Base-by-base conservation (phyloP, 2,888 invertebrate genomes). In the Pycnomerus fuliginosus region DNA sequence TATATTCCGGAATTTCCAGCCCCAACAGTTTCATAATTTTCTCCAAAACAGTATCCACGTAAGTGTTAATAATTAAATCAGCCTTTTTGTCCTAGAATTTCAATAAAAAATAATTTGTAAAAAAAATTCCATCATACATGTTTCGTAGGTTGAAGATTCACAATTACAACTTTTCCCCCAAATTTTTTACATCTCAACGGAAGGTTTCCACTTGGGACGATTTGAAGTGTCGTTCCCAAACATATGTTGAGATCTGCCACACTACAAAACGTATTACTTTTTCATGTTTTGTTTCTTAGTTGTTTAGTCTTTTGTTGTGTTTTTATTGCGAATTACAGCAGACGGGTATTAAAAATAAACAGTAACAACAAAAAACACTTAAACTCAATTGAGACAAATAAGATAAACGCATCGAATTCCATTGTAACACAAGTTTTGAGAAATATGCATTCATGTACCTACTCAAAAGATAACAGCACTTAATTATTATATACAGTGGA, bases 61-160 rank as follows among this genome's bases (percentile, higher is more conserved):
- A 95, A 10, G 87, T 82, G 63, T 92, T 86, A 53, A 97, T 92
- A 31, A 89, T 78, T 44, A 97, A 72, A 70, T 94, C 88, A 14
- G 94, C 90, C 74, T 92, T 90, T 66, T 89, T 89, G 66, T 96
- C 93, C 90, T 91, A 65, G 27, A 78, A 78, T 38, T n/a, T n/a
- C n/a, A 15, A 22, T 28, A 41, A 43, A 38, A 41, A 28, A 13
- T 25, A 44, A 22, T 39, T 22, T 10, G 11, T 15, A 15, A 32
- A 27, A 10, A 10, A 15, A 20, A 20, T 20, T 20, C 20, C 20
- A 4, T 20, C 81, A 79, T 76, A 92, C 94, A 75, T 95, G 92
- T 78, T 97, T 96, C 2, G 98, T 99, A n/a, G 90, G 87, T 70
- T 99, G 99, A 37, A 99, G 76, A 75, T 99, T 99, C 52, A 97